These are phyloP conservation scores for Ellobius talpinus DNA, from an alignment of 2,113 vertebrate species.

Conservation along the genomic window DNA sequence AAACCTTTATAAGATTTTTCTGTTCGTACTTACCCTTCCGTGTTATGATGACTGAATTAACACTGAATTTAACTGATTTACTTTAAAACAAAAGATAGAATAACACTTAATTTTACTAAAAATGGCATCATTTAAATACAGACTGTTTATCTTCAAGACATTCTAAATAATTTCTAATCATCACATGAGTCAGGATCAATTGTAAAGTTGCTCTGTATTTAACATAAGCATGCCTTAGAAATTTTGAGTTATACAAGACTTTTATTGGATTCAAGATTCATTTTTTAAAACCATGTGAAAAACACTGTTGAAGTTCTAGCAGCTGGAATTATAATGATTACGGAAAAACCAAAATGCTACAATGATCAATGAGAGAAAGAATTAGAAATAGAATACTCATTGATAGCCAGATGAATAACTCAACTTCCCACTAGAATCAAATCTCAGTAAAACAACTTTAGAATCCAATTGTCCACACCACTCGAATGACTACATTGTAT, in stretches of 20 bases:
- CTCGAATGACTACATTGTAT: neutral
- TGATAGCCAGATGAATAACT: neutral
- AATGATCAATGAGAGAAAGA: neutral
- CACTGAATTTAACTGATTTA: neutral
- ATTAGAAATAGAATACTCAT: neutral
- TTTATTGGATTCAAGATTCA: slow-evolving; percentile 71
- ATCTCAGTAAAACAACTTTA: neutral
- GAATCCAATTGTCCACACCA: neutral
- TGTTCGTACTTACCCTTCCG: neutral
- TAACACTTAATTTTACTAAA: slow-evolving; percentile 40
- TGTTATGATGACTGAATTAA: slow-evolving; percentile 1
- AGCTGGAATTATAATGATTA: slow-evolving; percentile 54
- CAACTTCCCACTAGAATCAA: neutral
- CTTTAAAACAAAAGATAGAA: neutral
- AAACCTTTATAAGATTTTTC: neutral
- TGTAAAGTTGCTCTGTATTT: slow-evolving; percentile 53
- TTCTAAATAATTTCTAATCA: slow-evolving; percentile 55
- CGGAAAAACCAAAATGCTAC: slow-evolving; percentile 53
- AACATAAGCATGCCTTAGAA: slow-evolving; percentile 55
- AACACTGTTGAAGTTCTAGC: slow-evolving; percentile 65
- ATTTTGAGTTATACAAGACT: slow-evolving; percentile 56
- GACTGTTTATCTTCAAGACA: slow-evolving; percentile 23
- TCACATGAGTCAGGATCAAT: slow-evolving; percentile 48
- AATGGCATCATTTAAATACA: slow-evolving; percentile 25
- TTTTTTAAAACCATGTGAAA: slow-evolving; percentile 56